Evolutionary conservation across 2,113 vertebrate species (phyloP).

Genomic region (Sphyrna mokarran): DNA sequence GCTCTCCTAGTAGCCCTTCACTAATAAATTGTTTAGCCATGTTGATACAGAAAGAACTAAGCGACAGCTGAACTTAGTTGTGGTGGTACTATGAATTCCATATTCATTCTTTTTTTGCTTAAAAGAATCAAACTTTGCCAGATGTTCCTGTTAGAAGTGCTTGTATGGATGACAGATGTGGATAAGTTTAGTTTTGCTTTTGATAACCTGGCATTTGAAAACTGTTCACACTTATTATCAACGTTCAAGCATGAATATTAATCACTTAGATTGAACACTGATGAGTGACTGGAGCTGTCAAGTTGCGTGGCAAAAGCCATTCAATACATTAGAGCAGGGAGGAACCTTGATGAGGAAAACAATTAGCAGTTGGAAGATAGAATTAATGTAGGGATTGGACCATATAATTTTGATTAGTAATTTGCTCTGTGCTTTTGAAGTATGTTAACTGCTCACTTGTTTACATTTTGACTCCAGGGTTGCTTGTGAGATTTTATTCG

Average conservation of each 20-base stretch:
- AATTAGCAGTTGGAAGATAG: neutral
- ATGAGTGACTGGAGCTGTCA: neutral
- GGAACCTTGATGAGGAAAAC: neutral
- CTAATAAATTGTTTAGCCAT: neutral
- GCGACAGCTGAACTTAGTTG: neutral
- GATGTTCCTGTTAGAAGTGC: neutral
- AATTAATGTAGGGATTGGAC: neutral
- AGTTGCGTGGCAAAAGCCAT: neutral
- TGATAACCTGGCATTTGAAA: neutral
- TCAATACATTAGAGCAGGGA: too few relatives aligned
- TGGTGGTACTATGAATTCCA: neutral
- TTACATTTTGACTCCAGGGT: too few relatives aligned
- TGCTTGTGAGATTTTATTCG: neutral
- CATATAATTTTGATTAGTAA: neutral
- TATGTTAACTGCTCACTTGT: neutral
- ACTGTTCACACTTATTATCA: neutral
- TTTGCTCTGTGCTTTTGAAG: neutral
- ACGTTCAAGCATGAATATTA: neutral
- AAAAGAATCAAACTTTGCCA: neutral
- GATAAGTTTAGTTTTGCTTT: neutral
- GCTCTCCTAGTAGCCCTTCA: neutral
- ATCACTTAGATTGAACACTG: neutral
- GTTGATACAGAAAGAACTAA: neutral
- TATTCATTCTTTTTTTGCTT: neutral
- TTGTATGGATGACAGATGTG: neutral